Evolutionary conservation across 2,888 invertebrate species (phyloP).

Genomic region (Trachelus stipa): DNA sequence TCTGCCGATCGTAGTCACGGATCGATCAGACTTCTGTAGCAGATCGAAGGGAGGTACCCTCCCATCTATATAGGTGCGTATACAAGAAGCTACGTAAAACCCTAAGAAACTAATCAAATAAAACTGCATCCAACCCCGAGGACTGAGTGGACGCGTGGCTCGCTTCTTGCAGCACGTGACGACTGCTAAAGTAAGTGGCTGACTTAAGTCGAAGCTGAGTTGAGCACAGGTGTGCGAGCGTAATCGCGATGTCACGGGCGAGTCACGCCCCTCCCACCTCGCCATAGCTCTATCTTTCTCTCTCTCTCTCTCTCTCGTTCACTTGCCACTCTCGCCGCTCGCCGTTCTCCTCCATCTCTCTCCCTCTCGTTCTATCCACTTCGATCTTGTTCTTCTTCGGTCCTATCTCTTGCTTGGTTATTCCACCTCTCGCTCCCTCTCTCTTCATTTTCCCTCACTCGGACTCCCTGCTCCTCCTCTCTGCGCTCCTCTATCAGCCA

Average conservation of each 20-base stretch:
- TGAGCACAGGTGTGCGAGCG: constrained; percentile 61
- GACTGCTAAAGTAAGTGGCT: constrained; percentile 60
- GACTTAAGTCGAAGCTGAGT: constrained; percentile 44
- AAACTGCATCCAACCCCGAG: constrained; percentile 33
- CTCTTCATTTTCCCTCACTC: constrained; percentile 22
- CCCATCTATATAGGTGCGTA: not conserved
- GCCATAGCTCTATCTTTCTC: constrained; percentile 16
- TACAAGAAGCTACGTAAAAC: not conserved
- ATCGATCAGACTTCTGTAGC: not conserved
- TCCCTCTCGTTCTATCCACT: constrained; percentile 20
- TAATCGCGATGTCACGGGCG: constrained; percentile 64
- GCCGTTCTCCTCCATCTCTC: constrained; percentile 21
- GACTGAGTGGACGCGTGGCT: constrained; percentile 43
- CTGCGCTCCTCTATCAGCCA: constrained; percentile 10
- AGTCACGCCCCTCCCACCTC: constrained; percentile 52
- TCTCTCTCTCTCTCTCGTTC: constrained; percentile 8
- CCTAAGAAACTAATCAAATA: constrained; percentile 27
- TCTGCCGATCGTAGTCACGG: not conserved
- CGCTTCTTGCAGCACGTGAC: constrained; percentile 55
- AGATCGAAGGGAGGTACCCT: not conserved
- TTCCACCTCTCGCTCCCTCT: constrained; percentile 6
- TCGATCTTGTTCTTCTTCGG: constrained; percentile 15
- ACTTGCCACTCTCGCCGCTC: constrained; percentile 11
- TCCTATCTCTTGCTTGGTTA: constrained; percentile 8
- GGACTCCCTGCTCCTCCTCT: constrained; percentile 24